A percentile compares a stretch with the other conserved stretches of the same genome.
These are phyloP conservation scores for Sminthurides aquaticus DNA, from an alignment of 2,888 invertebrate species.

Conservation along the genomic window DNA sequence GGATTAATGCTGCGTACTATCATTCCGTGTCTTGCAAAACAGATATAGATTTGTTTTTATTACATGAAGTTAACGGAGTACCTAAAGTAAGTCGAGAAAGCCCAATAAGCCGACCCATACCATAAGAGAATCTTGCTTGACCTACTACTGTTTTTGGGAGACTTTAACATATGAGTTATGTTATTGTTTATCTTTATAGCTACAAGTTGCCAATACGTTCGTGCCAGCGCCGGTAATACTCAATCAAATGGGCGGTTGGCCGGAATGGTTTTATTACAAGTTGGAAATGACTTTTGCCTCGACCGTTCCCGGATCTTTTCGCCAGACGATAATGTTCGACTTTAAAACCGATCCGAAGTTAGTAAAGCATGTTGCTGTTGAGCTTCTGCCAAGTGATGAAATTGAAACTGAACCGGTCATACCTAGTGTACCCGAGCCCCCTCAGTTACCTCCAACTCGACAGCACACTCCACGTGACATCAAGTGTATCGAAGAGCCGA, in stretches of 20 bases:
- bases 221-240: constrained; percentile 33
- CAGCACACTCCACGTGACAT: background rate
- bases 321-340: constrained; percentile 69
- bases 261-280: constrained; percentile 41
- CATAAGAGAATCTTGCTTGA: too few relatives aligned
- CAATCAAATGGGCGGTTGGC: constrained; percentile 37
- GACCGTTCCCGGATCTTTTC: constrained; percentile 67
- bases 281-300: constrained; percentile 57
- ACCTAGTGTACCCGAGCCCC: background rate
- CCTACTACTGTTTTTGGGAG: constrained; percentile 2
- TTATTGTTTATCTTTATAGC: constrained; percentile 26
- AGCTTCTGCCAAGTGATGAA: constrained; percentile 49
- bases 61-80: constrained; percentile 35
- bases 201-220: constrained; percentile 40
- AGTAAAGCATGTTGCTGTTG: constrained; percentile 63
- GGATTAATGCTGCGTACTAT: constrained; percentile 20
- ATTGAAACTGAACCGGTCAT: background rate
- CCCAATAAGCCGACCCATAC: background rate
- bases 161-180: constrained; percentile 2
- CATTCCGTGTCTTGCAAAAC: constrained; percentile 17
- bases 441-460: background rate
- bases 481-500: background rate
- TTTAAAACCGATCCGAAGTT: constrained; percentile 61
- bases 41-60: constrained; percentile 23
- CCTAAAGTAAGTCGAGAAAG: constrained; percentile 23